Evolutionary conservation across 2,888 invertebrate genomes (phyloP), one percentile per base, ranked within the genome.

Genomic region (Noctua janthe): DNA sequence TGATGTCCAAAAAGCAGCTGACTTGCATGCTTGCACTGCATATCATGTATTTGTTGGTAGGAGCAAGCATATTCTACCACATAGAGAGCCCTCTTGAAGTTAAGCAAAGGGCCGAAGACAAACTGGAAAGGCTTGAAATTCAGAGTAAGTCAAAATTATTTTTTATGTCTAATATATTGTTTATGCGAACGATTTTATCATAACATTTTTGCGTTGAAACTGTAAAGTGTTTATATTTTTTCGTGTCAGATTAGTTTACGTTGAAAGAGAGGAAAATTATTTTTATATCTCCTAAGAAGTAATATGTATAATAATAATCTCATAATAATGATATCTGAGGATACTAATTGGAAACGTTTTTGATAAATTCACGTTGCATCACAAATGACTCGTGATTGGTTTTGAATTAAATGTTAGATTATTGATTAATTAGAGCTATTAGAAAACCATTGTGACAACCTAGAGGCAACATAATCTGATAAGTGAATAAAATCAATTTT

Each of bases 31-130:
- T 98, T 89, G 97, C 98, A 89, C 97, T 98, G 90, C 98, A 98
- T 92, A 97, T 98, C 81, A 97, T 98, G 82, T 98, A 98, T 93
- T 95, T 98, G 88, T 96, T 98, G 90, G 97, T 99, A 82, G 99
- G 99, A 17, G 99, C 99, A n/a, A 98, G 98, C 85, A 98, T 99
- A 90, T 99, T 99, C 94, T 98, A 98, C 95, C 98, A 98, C 92
- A 98, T 99, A 90, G 99, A 99, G 96, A 98, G 98, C 91, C 97
- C 97, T 56, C 95, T 98, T 90, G 99, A 99, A 95, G 94, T 97
- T 74, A 95, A 97, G 84, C 97, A 97, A 86, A 97, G 98, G 73
- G 96, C 95, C 75, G 95, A 97, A 88, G 97, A 98, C 79, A 97
- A 97, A 90, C 94, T 97, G 88, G 98, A 98, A 94, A 97, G 98